A percentile compares a stretch with the other conserved stretches of the same genome.
These are phyloP conservation scores for human DNA, from an alignment of 2,113 vertebrate genomes.

Conservation along the genomic window DNA sequence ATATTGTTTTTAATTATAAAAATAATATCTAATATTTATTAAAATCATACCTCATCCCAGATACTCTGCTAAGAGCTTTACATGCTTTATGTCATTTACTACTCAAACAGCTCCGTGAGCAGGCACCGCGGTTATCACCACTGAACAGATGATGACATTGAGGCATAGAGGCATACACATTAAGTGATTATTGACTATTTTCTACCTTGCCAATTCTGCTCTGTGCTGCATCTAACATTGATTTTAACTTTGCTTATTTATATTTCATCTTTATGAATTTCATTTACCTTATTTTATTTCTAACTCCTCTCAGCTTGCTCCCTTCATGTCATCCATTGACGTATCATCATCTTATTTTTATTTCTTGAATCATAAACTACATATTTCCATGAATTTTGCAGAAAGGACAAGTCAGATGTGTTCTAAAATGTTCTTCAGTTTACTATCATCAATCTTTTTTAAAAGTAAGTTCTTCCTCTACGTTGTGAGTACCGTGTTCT, in stretches of 20 bases:
- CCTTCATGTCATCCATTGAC: background rate
- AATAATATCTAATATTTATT: constrained; percentile 22
- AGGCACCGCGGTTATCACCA: background rate
- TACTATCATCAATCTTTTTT: background rate
- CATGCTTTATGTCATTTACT: background rate
- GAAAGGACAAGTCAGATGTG: background rate
- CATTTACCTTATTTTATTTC: background rate
- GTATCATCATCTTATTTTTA: background rate
- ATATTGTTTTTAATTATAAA: background rate
- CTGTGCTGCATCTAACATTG: background rate
- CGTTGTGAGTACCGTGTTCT: background rate
- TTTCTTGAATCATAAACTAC: background rate
- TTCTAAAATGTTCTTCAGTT: constrained; percentile 7
- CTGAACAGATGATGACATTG: background rate
- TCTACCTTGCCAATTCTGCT: background rate
- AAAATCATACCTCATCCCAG: background rate
- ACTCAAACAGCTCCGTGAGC: background rate
- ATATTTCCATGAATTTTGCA: constrained; percentile 38
- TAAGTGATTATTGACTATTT: background rate
- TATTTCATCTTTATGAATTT: background rate
- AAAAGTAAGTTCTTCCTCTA: background rate
- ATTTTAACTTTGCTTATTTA: constrained; percentile 5
- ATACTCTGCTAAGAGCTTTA: background rate
- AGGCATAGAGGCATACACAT: background rate
- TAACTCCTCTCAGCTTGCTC: background rate